phyloP scores from a whole-genome alignment of 2,113 vertebrate genomes.

The Microcebus jonahi region DNA sequence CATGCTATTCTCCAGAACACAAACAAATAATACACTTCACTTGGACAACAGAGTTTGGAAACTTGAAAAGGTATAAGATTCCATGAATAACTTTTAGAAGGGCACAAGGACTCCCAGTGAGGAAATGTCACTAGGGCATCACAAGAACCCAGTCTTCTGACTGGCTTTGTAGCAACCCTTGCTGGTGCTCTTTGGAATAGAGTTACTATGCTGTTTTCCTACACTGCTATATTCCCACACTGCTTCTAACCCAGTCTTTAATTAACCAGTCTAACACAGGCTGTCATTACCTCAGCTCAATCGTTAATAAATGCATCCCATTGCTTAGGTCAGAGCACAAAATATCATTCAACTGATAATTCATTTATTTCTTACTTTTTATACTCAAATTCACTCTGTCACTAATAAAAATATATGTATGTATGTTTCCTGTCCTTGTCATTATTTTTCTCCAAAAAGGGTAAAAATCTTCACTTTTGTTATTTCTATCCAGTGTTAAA shows the following conservation, averaged over 20 bases:
- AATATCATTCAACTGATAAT: background rate
- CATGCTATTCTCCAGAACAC: background rate
- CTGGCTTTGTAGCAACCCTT: background rate
- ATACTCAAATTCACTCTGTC: background rate
- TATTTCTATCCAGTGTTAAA: background rate
- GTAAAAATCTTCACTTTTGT: background rate
- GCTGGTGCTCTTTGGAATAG: background rate
- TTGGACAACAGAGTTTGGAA: background rate
- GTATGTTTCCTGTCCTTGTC: background rate
- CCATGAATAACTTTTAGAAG: background rate
- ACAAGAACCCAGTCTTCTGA: background rate
- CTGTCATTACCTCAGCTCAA: background rate
- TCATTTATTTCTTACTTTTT: background rate
- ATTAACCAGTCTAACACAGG: background rate
- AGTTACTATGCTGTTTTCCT: background rate
- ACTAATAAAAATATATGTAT: background rate
- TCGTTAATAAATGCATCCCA: background rate
- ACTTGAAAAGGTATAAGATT: background rate
- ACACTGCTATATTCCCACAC: background rate
- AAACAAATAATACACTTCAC: background rate
- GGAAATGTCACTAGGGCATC: background rate
- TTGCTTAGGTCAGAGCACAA: background rate
- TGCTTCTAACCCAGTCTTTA: background rate
- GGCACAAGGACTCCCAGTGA: background rate
- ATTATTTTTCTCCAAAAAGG: conserved; percentile 11